Evolutionary conservation across 2,888 invertebrate genomes (phyloP).

Genomic region (Drosophila mimica): DNA sequence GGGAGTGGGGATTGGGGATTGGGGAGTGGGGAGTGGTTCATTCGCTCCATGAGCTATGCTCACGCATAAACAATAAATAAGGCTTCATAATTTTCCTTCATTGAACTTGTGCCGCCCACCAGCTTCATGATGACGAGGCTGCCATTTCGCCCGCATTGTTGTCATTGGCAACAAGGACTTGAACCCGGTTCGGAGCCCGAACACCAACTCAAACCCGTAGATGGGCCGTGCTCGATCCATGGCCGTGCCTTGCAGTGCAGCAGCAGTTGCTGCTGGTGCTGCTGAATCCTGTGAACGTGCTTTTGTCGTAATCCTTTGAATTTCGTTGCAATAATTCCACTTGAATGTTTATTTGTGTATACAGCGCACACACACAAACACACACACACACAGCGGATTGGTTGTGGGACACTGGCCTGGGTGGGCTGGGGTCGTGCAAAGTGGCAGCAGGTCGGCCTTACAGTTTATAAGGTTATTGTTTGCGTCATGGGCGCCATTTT

Average conservation of each 20-base stretch:
- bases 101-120: slow-evolving; percentile 71
- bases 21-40: slow-evolving; percentile 14
- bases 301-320: slow-evolving; percentile 81
- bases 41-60: slow-evolving; percentile 69
- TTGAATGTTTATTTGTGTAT: slow-evolving; percentile 81
- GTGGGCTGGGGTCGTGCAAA: slow-evolving; percentile 8
- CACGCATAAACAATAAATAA: slow-evolving; percentile 81
- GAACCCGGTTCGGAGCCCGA: slow-evolving; percentile 21
- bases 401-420: background rate
- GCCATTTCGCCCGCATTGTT: slow-evolving; percentile 72
- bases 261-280: slow-evolving; percentile 51
- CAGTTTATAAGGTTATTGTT: slow-evolving; percentile 78
- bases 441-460: slow-evolving; percentile 52
- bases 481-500: slow-evolving; percentile 75
- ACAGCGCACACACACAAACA: slow-evolving; percentile 61
- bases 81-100: slow-evolving; percentile 80
- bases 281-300: slow-evolving; percentile 79
- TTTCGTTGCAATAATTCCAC: slow-evolving; percentile 81
- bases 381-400: slow-evolving; percentile 11
- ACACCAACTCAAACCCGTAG: slow-evolving; percentile 10
- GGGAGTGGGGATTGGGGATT: background rate
- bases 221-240: slow-evolving; percentile 51
- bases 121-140: slow-evolving; percentile 58
- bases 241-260: slow-evolving; percentile 63
- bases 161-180: slow-evolving; percentile 73